phyloP scores from a whole-genome alignment of 2,113 vertebrate genomes.

The Ptychochromis oligacanthus region DNA sequence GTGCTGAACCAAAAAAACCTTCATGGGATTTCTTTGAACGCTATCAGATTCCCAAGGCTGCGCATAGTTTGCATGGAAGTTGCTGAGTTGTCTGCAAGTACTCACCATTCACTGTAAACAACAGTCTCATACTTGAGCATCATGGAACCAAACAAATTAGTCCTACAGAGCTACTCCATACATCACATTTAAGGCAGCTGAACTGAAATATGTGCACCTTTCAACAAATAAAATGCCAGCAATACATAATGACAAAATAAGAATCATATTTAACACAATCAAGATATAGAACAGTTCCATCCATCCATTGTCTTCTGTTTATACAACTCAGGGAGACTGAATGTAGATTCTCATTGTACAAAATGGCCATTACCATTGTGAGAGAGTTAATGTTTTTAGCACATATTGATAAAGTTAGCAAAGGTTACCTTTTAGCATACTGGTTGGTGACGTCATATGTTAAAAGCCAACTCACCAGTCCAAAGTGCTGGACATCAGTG shows the following conservation, averaged over 20 bases:
- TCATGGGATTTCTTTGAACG: background rate
- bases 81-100: background rate
- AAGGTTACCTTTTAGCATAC: background rate
- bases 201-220: rapidly evolving
- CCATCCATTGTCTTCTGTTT: no score
- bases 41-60: background rate
- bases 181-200: background rate
- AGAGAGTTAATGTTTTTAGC: background rate
- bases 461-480: background rate
- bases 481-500: background rate
- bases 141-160: background rate
- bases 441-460: background rate
- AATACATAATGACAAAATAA: background rate
- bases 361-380: background rate
- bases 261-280: no score
- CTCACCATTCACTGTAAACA: background rate
- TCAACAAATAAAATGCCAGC: background rate
- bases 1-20: no score
- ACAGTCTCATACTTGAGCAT: background rate
- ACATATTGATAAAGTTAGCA: background rate
- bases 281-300: no score
- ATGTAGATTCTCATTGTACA: background rate
- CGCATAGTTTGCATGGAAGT: background rate
- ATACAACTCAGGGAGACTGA: no score
- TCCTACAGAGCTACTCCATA: background rate